Conservation (phyloP, 1,140 invertebrate genomes). For the Pachypsylla venusta region DNA sequence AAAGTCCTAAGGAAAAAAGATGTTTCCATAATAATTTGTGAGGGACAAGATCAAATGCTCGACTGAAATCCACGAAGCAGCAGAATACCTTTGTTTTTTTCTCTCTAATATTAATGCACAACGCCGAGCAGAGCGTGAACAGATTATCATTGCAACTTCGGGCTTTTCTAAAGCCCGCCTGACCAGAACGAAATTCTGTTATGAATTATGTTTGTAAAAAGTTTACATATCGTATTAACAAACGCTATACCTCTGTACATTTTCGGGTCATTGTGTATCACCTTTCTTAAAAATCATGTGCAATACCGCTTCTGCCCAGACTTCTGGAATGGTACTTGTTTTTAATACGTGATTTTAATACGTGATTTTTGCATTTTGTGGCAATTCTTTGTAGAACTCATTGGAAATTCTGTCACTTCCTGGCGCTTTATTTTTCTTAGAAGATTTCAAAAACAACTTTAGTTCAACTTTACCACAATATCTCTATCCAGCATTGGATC, state of each 20-base stretch:
- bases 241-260: not conserved
- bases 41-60: not conserved
- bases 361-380: not conserved
- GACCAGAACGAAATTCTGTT: not conserved
- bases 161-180: not conserved
- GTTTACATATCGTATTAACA: not conserved
- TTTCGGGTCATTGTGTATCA: not conserved
- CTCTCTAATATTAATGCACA: not conserved
- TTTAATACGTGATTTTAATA: not conserved
- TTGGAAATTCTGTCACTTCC: not conserved
- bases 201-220: not conserved
- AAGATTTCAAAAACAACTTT: not conserved
- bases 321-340: not conserved
- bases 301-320: not conserved
- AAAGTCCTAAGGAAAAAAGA: not conserved
- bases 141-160: not conserved
- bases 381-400: not conserved
- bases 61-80: not conserved
- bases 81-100: not conserved
- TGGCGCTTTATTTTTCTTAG: not conserved
- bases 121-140: not conserved
- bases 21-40: not conserved
- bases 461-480: not conserved
- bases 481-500: not conserved
- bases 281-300: not conserved